These are phyloP conservation scores for Oenanthe melanoleuca DNA, from an alignment of 2,113 vertebrate species.

Conservation along the genomic window DNA sequence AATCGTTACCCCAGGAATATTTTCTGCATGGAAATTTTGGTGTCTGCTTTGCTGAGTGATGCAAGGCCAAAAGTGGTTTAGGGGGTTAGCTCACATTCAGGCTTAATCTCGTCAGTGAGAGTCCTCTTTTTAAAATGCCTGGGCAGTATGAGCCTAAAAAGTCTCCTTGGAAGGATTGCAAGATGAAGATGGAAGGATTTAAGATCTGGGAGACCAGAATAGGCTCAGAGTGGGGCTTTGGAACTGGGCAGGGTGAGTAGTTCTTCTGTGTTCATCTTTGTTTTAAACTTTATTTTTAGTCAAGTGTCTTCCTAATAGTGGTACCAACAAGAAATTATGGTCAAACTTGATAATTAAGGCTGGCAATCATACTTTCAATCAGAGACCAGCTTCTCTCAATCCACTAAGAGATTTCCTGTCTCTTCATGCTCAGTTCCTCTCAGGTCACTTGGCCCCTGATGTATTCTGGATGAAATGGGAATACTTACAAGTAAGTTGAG, in stretches of 20 bases:
- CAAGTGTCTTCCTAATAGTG: background rate
- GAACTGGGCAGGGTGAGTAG: background rate
- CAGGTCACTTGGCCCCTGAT: background rate
- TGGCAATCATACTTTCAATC: background rate
- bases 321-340: background rate
- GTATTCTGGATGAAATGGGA: background rate
- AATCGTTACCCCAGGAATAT: background rate
- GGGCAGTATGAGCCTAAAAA: background rate
- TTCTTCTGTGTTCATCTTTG: background rate
- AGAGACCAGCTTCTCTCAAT: background rate
- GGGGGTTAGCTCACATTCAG: background rate
- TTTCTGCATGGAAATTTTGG: background rate
- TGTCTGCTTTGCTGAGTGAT: background rate
- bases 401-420: background rate
- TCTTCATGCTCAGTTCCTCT: background rate
- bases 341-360: background rate
- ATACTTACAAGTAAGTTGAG: background rate
- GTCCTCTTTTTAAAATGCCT: background rate
- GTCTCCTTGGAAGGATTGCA: background rate
- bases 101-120: background rate
- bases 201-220: background rate
- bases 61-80: background rate
- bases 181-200: background rate
- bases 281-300: background rate
- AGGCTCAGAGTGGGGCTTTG: background rate